Base-by-base conservation (phyloP, 2,797 vertebrate species). In the Somateria mollissima region DNA sequence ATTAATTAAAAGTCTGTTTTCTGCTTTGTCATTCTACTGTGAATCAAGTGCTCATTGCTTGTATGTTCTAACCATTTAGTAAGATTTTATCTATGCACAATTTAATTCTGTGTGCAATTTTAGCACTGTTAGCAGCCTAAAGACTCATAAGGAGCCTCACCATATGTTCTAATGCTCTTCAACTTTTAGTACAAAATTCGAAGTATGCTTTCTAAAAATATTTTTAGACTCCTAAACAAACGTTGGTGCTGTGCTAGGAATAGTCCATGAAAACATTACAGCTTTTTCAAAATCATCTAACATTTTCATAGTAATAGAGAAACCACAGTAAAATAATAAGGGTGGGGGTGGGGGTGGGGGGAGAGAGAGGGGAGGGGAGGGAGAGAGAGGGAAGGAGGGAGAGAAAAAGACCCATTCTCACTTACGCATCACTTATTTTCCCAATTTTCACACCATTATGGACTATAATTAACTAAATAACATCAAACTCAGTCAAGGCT, bases 201-300 rank as follows among this genome's bases (percentile, higher is more conserved):
- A 97, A 97, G 91, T 66, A 95, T 96, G 94, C 58, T 93, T 95
- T 95, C 95, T 24, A 93, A 94, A 95, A 97, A 95, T 97, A 95
- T 92, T 96, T 96, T 95, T 93, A 90, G 73, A 89, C 57, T 81
- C 82, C 79, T 94, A 95, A 93, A 88, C 74, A 97, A 97, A 97
- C 96, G 93, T 95, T 97, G 88, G 92, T 95, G 22, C 77, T 94
- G 71, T 84, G 84, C 91, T 95, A 97, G 90, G 91, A 96, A 93
- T 89, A 87, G 87, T 39, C 11, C 61, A 87, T 81, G 62, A 85
- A 95, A 97, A 95, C 56, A 95, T 3, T 91, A 57, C 83, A 92
- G 58, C 36, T 28, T 93, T 73, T 89, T 77, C 78, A 82, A 88
- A 89, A 84, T 20, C 58, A 51, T 87, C 47, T 84, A 91, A 75